phyloP scores from a whole-genome alignment of 2,888 invertebrate species.

The Odontocolon sp. region DNA sequence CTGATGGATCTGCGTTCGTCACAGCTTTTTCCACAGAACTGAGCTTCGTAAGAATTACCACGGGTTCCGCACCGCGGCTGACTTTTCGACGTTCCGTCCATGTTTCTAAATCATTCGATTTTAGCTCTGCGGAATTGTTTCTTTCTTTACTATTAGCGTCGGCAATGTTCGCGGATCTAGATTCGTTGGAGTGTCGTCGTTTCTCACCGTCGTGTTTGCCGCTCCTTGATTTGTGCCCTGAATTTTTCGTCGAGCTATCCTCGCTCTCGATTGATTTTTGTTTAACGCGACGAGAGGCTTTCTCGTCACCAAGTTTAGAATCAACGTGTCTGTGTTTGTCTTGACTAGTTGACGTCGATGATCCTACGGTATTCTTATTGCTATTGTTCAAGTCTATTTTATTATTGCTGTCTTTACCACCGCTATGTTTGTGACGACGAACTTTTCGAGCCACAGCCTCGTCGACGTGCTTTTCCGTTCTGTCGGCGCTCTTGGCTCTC shows the following conservation, averaged over 20 bases:
- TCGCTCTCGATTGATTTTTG: background rate
- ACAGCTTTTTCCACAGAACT: constrained; percentile 53
- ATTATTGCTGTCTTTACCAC: background rate
- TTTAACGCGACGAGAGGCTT: constrained; percentile 3
- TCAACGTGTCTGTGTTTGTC: too few relatives aligned
- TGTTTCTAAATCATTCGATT: background rate
- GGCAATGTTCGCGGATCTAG: background rate
- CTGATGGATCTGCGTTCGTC: constrained; percentile 67
- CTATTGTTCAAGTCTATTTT: too few relatives aligned
- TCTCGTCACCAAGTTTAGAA: too few relatives aligned
- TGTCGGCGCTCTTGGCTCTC: background rate
- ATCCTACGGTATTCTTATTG: too few relatives aligned
- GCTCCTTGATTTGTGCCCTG: background rate
- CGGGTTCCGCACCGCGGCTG: background rate
- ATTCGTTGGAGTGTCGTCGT: background rate
- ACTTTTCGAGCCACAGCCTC: background rate
- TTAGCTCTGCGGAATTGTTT: background rate
- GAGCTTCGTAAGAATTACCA: constrained; percentile 22
- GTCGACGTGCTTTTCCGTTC: background rate
- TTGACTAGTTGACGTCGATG: too few relatives aligned
- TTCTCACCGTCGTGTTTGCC: constrained; percentile 3
- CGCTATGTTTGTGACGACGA: background rate
- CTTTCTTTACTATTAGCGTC: background rate
- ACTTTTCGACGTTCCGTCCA: background rate
- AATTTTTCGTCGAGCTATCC: background rate